phyloP scores from a whole-genome alignment of 2,797 vertebrate genomes.

The Fistularia commersonii region DNA sequence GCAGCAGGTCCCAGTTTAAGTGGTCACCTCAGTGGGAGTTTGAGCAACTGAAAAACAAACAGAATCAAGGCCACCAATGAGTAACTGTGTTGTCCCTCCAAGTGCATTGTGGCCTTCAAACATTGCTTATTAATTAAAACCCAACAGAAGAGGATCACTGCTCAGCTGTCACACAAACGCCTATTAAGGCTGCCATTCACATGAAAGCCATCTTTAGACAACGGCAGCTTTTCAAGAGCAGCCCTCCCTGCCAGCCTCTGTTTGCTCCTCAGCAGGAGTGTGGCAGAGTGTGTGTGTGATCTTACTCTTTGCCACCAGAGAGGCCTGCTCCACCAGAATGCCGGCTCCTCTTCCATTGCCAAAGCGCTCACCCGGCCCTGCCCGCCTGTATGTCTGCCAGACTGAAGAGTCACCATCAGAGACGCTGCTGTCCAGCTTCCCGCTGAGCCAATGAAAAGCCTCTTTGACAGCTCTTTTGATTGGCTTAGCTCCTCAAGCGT shows the following conservation, averaged over 20 bases:
- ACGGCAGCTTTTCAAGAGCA: conserved; percentile 65
- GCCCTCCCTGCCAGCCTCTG: conserved; percentile 62
- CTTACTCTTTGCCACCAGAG: conserved; percentile 51
- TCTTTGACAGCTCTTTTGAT: conserved; percentile 73
- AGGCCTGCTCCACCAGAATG: conserved; percentile 57
- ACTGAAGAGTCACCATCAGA: conserved; percentile 56
- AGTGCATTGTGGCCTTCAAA: conserved; percentile 22
- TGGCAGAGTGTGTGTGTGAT: conserved; percentile 50
- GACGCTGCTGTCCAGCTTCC: conserved; percentile 59
- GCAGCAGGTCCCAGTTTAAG: conserved; percentile 43
- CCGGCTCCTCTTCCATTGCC: conserved; percentile 45
- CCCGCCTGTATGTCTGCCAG: conserved; percentile 72
- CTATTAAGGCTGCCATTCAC: conserved; percentile 64
- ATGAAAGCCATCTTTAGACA: conserved; percentile 68
- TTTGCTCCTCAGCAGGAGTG: conserved; percentile 66
- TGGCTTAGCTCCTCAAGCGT: conserved; percentile 32
- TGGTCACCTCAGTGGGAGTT: conserved; percentile 60
- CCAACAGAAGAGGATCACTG: conserved; percentile 62
- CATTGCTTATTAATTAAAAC: conserved; percentile 71
- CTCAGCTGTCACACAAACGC: conserved; percentile 59
- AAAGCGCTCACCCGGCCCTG: conserved; percentile 55
- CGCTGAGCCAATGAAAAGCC: conserved; percentile 65
- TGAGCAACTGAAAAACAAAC: conserved; percentile 59
- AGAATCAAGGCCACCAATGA: conserved; percentile 55
- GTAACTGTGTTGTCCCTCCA: conserved; percentile 57